Conservation (phyloP, 2,888 invertebrate genomes). For the Onchidella celtica region DNA sequence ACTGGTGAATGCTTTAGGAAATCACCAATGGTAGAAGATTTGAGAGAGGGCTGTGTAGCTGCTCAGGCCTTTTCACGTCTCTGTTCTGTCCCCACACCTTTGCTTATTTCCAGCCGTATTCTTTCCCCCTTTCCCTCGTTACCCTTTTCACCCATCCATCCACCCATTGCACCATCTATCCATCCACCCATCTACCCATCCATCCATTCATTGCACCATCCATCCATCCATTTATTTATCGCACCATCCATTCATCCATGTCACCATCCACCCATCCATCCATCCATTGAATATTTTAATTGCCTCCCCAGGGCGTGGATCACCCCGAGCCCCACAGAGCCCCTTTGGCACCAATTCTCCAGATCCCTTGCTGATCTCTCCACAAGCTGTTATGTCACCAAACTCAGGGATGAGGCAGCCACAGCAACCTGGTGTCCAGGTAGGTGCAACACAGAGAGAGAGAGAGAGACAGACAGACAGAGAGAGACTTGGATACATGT, state of each 20-base stretch:
- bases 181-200: neutral
- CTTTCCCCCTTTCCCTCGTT: constrained; percentile 7
- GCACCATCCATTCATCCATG: neutral
- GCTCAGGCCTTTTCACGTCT: constrained; percentile 9
- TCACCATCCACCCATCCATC: neutral
- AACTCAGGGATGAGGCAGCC: constrained; percentile 62
- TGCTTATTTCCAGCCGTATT: neutral
- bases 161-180: neutral
- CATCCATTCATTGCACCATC: too few species aligned
- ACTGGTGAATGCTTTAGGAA: too few species aligned
- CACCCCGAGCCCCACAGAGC: constrained; percentile 71
- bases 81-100: neutral
- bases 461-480: too few species aligned
- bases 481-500: too few species aligned
- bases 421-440: constrained; percentile 56
- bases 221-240: neutral
- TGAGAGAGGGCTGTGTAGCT: neutral
- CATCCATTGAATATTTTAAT: neutral
- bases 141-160: neutral
- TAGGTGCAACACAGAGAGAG: constrained; percentile 32
- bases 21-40: too few species aligned
- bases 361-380: constrained; percentile 74
- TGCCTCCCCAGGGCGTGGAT: constrained; percentile 64
- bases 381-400: constrained; percentile 68
- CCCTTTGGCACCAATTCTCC: constrained; percentile 68